These are phyloP conservation scores for Thereuonema tuberculata DNA, from an alignment of 1,140 invertebrate genomes.

Conservation along the genomic window DNA sequence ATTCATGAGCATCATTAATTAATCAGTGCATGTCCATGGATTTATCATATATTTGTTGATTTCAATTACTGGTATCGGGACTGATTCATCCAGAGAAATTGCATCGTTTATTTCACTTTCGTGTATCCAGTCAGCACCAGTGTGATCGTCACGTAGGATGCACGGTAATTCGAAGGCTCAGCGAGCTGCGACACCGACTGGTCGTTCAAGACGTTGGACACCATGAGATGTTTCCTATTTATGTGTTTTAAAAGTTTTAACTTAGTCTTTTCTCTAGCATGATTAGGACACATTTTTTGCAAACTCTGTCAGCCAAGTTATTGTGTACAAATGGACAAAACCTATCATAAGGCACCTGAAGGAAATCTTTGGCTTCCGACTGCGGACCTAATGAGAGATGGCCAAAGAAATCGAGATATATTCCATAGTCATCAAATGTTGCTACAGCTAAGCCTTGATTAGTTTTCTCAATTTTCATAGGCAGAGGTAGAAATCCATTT, in stretches of 20 bases:
- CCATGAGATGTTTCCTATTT: not conserved
- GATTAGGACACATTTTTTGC: not conserved
- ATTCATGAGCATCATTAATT: no score
- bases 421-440: not conserved
- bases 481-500: not conserved
- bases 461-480: not conserved
- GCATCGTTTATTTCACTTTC: no score
- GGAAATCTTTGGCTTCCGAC: not conserved
- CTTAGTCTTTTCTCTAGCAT: not conserved
- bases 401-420: not conserved
- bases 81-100: no score
- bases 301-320: not conserved
- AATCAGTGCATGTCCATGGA: no score
- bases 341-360: not conserved
- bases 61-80: no score
- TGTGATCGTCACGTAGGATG: no score
- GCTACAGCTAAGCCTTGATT: not conserved
- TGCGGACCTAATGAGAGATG: not conserved
- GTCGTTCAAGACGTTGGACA: not conserved
- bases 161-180: not conserved
- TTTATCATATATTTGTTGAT: no score
- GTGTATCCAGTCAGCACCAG: no score
- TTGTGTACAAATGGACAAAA: not conserved
- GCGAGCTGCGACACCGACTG: not conserved
- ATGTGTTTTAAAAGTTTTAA: conserved; percentile 1